Evolutionary conservation across 2,113 vertebrate genomes (phyloP).

Genomic region (Hemiscyllium ocellatum): DNA sequence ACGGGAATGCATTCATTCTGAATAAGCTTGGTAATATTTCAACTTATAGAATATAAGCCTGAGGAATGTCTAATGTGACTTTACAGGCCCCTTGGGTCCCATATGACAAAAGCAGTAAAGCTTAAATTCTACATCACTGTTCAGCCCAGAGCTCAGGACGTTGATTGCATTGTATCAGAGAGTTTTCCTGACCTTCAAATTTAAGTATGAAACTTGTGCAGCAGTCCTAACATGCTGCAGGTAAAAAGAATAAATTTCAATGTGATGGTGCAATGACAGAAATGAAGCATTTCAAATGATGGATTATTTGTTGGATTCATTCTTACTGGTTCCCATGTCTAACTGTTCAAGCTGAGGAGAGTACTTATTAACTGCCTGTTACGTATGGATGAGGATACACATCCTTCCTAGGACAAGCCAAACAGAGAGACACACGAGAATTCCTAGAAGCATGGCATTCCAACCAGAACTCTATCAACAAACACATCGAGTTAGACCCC

Average conservation of each 20-base stretch:
- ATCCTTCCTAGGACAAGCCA: no score
- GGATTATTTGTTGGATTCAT: neutral
- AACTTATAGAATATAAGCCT: neutral
- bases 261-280: neutral
- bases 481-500: no score
- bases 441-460: no score
- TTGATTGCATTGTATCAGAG: neutral
- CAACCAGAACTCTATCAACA: no score
- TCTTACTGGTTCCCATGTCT: neutral
- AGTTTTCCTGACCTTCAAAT: neutral
- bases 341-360: neutral
- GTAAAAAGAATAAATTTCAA: neutral
- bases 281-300: neutral
- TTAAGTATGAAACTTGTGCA: neutral
- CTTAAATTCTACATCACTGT: neutral
- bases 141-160: neutral
- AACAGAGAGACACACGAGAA: no score
- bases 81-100: neutral
- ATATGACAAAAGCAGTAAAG: neutral
- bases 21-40: neutral
- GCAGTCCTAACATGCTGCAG: neutral
- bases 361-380: neutral
- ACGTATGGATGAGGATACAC: no score
- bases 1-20: neutral
- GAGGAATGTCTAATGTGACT: neutral